A percentile compares a stretch with the other conserved stretches of the same genome.
Evolutionary conservation across 2,113 vertebrate species (phyloP).

Genomic region (Oenanthe oenanthe): DNA sequence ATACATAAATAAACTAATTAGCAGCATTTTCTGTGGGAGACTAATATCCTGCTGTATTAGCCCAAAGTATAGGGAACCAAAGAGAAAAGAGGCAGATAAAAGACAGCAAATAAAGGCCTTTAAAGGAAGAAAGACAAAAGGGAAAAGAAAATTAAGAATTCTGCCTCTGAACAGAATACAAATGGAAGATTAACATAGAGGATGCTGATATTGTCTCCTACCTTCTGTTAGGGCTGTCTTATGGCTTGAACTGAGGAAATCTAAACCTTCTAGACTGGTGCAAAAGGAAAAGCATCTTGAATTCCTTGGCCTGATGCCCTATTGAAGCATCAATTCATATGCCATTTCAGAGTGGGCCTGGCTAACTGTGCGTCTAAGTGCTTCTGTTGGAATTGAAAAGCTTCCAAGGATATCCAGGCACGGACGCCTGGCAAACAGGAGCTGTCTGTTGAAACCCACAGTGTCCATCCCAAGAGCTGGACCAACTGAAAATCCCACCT

Average conservation of each 20-base stretch:
- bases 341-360: slow-evolving; percentile 1
- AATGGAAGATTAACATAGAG: slow-evolving; percentile 27
- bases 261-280: slow-evolving; percentile 34
- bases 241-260: slow-evolving; percentile 23
- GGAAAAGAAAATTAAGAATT: neutral
- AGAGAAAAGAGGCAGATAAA: slow-evolving; percentile 25
- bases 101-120: slow-evolving; percentile 1
- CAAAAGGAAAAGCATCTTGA: slow-evolving; percentile 44
- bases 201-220: slow-evolving; percentile 8
- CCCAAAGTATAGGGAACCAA: neutral
- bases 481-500: neutral
- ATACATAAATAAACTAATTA: slow-evolving; percentile 43
- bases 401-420: neutral
- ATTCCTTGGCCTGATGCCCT: slow-evolving; percentile 41
- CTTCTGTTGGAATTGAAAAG: neutral
- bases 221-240: slow-evolving; percentile 49
- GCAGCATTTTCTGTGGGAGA: slow-evolving; percentile 13
- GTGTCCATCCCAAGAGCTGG: neutral
- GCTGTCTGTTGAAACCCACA: neutral
- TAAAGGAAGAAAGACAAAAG: slow-evolving; percentile 27
- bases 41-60: slow-evolving; percentile 8
- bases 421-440: neutral
- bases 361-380: neutral
- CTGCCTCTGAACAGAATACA: slow-evolving; percentile 30
- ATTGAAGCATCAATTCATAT: slow-evolving; percentile 31